Evolutionary conservation across 1,140 invertebrate genomes (phyloP).

Genomic region (Calliphora vicina): DNA sequence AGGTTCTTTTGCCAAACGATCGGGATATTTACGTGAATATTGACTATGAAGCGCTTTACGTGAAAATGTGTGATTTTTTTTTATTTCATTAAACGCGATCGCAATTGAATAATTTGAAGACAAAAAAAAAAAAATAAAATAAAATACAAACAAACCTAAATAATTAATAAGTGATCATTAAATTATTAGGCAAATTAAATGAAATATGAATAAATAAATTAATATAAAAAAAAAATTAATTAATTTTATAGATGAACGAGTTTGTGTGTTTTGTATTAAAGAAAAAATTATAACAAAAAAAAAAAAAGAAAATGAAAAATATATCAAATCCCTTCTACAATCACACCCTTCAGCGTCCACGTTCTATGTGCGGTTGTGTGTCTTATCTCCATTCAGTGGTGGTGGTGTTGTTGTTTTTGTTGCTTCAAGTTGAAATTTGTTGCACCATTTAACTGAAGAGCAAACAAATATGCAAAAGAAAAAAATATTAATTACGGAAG

Average conservation of each 20-base stretch:
- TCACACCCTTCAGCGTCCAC: not conserved
- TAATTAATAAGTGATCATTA: not conserved
- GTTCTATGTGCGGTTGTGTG: not conserved
- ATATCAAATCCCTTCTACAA: not conserved
- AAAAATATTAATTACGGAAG: slow-evolving; percentile 15
- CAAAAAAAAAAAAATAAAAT: not conserved
- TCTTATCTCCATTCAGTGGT: not conserved
- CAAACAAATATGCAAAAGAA: not conserved
- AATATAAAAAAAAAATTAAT: not conserved
- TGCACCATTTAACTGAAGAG: not conserved
- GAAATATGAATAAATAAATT: not conserved
- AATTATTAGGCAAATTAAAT: not conserved
- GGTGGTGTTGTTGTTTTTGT: slow-evolving; percentile 3
- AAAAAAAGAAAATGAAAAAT: not conserved
- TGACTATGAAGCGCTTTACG: slow-evolving; percentile 20
- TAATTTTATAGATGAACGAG: not conserved
- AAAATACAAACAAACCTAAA: not conserved
- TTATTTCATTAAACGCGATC: not conserved
- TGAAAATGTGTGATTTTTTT: not conserved
- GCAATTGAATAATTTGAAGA: not conserved
- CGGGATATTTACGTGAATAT: slow-evolving; percentile 32
- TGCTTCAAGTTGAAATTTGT: not conserved
- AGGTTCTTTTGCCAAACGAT: slow-evolving; percentile 35
- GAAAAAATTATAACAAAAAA: not conserved
- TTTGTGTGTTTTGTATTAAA: not conserved